Conservation (phyloP, 2,113 vertebrate species). For the Chionomys nivalis region DNA sequence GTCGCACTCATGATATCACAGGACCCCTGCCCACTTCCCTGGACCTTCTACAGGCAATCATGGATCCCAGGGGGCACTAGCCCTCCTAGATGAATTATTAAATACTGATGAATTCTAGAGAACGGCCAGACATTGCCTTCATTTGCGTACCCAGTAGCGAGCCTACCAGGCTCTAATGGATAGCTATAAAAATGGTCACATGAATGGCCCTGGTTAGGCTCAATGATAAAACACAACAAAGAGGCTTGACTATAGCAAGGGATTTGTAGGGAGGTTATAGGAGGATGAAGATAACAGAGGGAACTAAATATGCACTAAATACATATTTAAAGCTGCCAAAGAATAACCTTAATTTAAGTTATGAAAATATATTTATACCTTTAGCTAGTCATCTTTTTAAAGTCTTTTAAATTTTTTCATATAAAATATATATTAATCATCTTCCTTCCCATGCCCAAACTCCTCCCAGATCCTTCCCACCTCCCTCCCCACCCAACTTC, state of each 20-base stretch:
- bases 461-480: background rate
- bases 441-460: background rate
- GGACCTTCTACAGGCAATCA: background rate
- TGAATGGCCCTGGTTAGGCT: background rate
- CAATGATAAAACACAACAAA: background rate
- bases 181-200: background rate
- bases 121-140: background rate
- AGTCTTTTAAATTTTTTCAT: background rate
- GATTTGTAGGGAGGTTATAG: background rate
- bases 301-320: background rate
- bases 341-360: background rate
- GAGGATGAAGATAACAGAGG: background rate
- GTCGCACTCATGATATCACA: fast-evolving
- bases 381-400: background rate
- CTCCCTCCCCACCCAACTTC: background rate
- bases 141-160: background rate
- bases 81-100: background rate
- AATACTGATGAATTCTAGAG: background rate
- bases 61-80: background rate
- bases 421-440: background rate
- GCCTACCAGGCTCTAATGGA: background rate
- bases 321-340: background rate
- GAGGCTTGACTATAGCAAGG: background rate
- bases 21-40: background rate
- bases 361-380: background rate